Conservation (phyloP, 53 echinoderm and acorn worm genomes). For the Patiria pectinifera region DNA sequence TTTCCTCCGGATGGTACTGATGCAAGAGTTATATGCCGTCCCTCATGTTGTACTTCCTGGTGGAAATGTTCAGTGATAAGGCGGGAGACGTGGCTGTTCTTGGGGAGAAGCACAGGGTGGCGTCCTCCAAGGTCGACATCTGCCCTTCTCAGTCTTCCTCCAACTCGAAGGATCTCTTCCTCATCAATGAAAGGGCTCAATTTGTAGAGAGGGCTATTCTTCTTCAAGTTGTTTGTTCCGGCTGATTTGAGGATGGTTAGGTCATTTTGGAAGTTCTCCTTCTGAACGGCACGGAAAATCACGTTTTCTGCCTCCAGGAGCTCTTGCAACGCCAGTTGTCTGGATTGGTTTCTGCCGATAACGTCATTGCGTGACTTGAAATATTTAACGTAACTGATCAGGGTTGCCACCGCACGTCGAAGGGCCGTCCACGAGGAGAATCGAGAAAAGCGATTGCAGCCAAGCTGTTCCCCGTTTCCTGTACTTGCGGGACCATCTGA, state of each 20-base stretch:
- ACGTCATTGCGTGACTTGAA: conserved; percentile 20
- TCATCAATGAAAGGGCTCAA: conserved; percentile 57
- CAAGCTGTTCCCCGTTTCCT: background rate
- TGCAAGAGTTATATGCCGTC: too few relatives aligned
- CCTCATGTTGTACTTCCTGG: too few relatives aligned
- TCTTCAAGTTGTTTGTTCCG: background rate
- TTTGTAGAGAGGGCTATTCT: conserved; percentile 5
- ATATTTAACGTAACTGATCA: conserved; percentile 15
- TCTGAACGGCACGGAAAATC: conserved; percentile 5
- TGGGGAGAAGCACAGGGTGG: conserved; percentile 62
- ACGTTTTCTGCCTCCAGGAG: conserved; percentile 19
- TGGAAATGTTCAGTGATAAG: background rate
- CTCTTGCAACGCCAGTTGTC: background rate
- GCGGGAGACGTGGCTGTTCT: conserved; percentile 47
- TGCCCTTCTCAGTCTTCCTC: conserved; percentile 52
- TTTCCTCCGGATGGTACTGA: background rate
- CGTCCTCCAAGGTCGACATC: conserved; percentile 51
- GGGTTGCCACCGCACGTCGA: conserved; percentile 44
- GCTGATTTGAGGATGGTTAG: background rate
- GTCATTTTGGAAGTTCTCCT: background rate
- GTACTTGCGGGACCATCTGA: background rate
- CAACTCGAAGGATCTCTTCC: conserved; percentile 58
- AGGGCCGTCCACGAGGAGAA: conserved; percentile 60
- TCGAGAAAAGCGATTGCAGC: conserved; percentile 49
- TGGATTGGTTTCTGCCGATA: background rate